Evolutionary conservation across 2,888 invertebrate species (phyloP).

Genomic region (Tiphia femorata): DNA sequence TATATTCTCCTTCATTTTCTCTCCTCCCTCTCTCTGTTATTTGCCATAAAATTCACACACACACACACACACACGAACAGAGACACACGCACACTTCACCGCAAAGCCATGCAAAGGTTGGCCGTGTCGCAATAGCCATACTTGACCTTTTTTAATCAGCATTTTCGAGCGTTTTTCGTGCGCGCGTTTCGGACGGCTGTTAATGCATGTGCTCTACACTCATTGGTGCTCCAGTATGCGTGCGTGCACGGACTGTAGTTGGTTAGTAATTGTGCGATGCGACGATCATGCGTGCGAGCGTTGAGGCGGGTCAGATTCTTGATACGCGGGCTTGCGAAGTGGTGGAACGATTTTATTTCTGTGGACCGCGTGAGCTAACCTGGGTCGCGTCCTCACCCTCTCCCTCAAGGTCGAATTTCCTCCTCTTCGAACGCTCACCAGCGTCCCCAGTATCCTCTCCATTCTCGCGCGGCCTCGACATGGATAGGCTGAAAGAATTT

Average conservation of each 20-base stretch:
- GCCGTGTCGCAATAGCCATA: constrained; percentile 50
- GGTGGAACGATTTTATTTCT: constrained; percentile 46
- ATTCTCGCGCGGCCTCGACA: constrained; percentile 61
- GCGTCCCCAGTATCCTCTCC: constrained; percentile 60
- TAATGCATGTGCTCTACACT: constrained; percentile 52
- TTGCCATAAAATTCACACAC: background rate
- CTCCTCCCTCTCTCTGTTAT: too few species aligned
- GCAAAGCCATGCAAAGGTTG: constrained; percentile 36
- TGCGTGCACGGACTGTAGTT: constrained; percentile 50
- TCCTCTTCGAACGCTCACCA: constrained; percentile 62
- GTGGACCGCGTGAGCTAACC: constrained; percentile 64
- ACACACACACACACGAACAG: background rate
- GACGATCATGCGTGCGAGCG: constrained; percentile 54
- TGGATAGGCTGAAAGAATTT: constrained; percentile 54
- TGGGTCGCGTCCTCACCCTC: constrained; percentile 67
- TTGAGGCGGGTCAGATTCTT: too few species aligned
- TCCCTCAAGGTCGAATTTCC: constrained; percentile 65
- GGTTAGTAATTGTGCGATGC: constrained; percentile 49
- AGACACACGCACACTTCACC: too few species aligned
- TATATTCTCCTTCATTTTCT: too few species aligned
- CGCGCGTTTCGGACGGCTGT: constrained; percentile 22
- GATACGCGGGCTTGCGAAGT: too few species aligned
- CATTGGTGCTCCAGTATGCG: too few species aligned
- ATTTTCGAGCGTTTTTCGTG: constrained; percentile 42
- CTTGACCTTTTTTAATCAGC: constrained; percentile 69